Evolutionary conservation across 1,140 invertebrate genomes (phyloP).

Genomic region (Batillaria attramentaria): DNA sequence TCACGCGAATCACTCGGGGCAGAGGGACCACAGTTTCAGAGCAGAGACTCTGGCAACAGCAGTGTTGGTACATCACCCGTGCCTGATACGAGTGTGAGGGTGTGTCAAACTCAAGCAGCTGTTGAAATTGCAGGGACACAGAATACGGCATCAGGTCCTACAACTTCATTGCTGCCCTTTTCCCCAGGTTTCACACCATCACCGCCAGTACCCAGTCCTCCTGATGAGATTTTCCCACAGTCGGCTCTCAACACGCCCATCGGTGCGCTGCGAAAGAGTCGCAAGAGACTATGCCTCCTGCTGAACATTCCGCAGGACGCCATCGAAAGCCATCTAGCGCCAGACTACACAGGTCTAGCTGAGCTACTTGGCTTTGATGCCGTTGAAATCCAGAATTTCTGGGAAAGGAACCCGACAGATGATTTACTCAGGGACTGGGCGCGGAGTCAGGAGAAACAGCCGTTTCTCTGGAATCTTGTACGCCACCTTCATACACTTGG

Average conservation of each 20-base stretch:
- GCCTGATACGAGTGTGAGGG: too few relatives aligned
- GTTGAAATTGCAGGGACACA: too few relatives aligned
- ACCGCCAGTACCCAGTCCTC: too few relatives aligned
- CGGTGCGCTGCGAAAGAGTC: slow-evolving; percentile 13
- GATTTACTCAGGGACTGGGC: neutral
- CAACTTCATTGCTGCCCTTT: too few relatives aligned
- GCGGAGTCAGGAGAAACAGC: neutral
- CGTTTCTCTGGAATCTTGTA: neutral
- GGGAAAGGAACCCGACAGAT: slow-evolving; percentile 9
- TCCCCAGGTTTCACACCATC: too few relatives aligned
- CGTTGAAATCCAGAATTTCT: slow-evolving; percentile 24
- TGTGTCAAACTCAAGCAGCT: too few relatives aligned
- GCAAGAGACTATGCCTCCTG: neutral
- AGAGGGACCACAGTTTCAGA: too few relatives aligned
- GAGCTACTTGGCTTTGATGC: slow-evolving; percentile 24
- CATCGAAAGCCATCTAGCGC: neutral
- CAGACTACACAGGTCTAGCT: slow-evolving; percentile 25
- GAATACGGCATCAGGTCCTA: too few relatives aligned
- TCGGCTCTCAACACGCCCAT: slow-evolving; percentile 8
- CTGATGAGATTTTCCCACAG: neutral
- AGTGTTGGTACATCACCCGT: too few relatives aligned
- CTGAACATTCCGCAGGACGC: slow-evolving; percentile 10
- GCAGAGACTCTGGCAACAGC: too few relatives aligned
- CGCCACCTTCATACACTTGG: neutral
- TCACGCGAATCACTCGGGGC: too few relatives aligned